Evolutionary conservation across 2,797 vertebrate species (phyloP).

Genomic region (Poecilia gillii): DNA sequence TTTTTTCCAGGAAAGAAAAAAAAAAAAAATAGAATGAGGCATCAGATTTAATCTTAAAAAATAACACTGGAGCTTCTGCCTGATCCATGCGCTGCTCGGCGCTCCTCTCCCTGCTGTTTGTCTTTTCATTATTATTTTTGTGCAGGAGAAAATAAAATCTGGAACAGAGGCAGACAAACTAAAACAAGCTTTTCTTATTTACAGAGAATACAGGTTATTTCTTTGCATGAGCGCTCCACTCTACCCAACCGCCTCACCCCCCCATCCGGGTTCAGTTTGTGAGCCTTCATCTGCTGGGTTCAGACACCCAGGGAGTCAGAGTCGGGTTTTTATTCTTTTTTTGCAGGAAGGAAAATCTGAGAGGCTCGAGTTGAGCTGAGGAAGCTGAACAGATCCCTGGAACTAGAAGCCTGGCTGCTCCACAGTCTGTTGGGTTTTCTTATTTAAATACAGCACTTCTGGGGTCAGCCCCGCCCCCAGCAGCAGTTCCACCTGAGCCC

Average conservation of each 20-base stretch:
- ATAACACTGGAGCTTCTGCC: slow-evolving; percentile 45
- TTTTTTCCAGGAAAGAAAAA: slow-evolving; percentile 35
- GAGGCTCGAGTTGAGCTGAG: slow-evolving; percentile 40
- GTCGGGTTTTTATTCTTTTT: neutral
- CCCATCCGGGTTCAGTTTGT: slow-evolving; percentile 9
- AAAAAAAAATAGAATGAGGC: slow-evolving; percentile 29
- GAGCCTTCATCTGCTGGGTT: slow-evolving; percentile 32
- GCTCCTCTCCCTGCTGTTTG: slow-evolving; percentile 15
- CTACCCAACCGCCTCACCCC: neutral
- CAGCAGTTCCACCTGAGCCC: slow-evolving; percentile 2
- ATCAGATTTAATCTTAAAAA: slow-evolving; percentile 40
- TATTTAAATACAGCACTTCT: slow-evolving; percentile 22
- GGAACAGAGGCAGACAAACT: slow-evolving; percentile 55
- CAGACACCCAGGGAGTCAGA: slow-evolving; percentile 13
- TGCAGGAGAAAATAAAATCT: slow-evolving; percentile 68
- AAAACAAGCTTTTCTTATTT: slow-evolving; percentile 76
- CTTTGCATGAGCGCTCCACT: slow-evolving; percentile 52
- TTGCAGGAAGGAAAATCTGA: slow-evolving; percentile 25
- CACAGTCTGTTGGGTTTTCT: slow-evolving; percentile 26
- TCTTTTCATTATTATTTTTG: slow-evolving; percentile 41
- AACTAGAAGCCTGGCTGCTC: slow-evolving; percentile 43
- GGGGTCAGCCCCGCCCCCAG: slow-evolving; percentile 34
- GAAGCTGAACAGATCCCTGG: slow-evolving; percentile 61
- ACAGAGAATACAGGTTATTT: slow-evolving; percentile 73
- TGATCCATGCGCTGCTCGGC: slow-evolving; percentile 43